Conservation (phyloP, 92 coral and sea anemone species). For the Phenganax marumi region DNA sequence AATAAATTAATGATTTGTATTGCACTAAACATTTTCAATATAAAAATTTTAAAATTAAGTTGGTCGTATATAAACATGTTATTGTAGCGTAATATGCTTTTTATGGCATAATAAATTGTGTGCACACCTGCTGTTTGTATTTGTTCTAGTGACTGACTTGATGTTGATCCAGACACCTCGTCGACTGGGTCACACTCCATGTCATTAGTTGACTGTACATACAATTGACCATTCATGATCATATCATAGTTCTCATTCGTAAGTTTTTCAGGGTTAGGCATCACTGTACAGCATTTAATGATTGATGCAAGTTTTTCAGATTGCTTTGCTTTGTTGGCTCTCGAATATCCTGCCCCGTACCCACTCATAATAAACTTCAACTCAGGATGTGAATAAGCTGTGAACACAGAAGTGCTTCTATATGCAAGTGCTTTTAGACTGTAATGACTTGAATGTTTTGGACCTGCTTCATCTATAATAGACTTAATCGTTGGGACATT, state of each 20-base stretch:
- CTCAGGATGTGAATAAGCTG: slow-evolving; percentile 14
- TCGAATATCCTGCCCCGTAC: neutral
- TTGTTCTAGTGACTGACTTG: neutral
- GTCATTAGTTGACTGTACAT: neutral
- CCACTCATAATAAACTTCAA: slow-evolving; percentile 34
- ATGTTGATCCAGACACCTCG: neutral
- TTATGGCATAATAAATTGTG: too few species aligned
- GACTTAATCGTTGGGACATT: slow-evolving; percentile 8
- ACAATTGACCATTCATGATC: neutral
- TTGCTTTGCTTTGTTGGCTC: slow-evolving; percentile 22
- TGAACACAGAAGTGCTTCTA: neutral
- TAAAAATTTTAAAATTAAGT: too few species aligned
- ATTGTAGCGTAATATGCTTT: too few species aligned
- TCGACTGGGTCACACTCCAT: neutral
- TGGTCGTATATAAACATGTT: too few species aligned
- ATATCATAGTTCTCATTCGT: neutral
- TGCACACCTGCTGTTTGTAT: slow-evolving; percentile 1
- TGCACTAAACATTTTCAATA: too few species aligned
- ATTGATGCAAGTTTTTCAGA: slow-evolving; percentile 27
- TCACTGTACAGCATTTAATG: too few species aligned
- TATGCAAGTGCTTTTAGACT: slow-evolving; percentile 32
- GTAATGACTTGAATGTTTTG: slow-evolving; percentile 32
- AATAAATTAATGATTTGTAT: too few species aligned
- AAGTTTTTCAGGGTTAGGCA: slow-evolving; percentile 1
- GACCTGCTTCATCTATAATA: slow-evolving; percentile 26